Evolutionary conservation across 2,888 invertebrate species (phyloP).

Genomic region (Thereva nobilitata): DNA sequence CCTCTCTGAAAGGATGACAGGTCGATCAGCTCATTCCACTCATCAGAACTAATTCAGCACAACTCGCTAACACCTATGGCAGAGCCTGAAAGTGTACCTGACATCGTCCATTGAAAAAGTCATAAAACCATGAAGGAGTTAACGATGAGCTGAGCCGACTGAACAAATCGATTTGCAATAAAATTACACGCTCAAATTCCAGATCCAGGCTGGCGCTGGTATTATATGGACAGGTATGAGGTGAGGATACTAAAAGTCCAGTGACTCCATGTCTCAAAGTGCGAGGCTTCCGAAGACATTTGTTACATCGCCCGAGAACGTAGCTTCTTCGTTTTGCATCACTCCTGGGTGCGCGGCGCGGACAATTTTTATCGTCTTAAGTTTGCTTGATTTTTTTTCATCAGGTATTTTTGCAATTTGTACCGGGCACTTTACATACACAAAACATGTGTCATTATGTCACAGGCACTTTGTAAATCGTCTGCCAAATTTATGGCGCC

Average conservation of each 20-base stretch:
- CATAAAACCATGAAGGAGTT: too few species aligned
- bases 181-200: constrained; percentile 17
- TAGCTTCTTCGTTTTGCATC: background rate
- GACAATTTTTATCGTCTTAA: constrained; percentile 14
- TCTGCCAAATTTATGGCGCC: constrained; percentile 33
- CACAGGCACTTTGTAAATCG: constrained; percentile 38
- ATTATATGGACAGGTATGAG: background rate
- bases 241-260: background rate
- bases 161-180: constrained; percentile 22
- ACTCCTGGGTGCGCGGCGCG: constrained; percentile 2
- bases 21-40: too few species aligned
- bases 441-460: constrained; percentile 42
- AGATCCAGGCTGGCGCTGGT: background rate
- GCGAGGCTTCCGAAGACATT: background rate
- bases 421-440: constrained; percentile 22
- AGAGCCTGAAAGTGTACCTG: too few species aligned
- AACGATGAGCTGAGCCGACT: constrained; percentile 4
- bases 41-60: too few species aligned
- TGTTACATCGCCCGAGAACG: too few species aligned
- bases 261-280: background rate
- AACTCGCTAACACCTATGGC: too few species aligned
- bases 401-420: constrained; percentile 4
- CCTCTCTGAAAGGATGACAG: too few species aligned
- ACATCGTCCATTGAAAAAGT: too few species aligned
- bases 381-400: constrained; percentile 6